Evolutionary conservation across 1,140 invertebrate genomes (phyloP), one percentile per base, ranked within the genome.

Genomic region (Hesperophylax magnus): DNA sequence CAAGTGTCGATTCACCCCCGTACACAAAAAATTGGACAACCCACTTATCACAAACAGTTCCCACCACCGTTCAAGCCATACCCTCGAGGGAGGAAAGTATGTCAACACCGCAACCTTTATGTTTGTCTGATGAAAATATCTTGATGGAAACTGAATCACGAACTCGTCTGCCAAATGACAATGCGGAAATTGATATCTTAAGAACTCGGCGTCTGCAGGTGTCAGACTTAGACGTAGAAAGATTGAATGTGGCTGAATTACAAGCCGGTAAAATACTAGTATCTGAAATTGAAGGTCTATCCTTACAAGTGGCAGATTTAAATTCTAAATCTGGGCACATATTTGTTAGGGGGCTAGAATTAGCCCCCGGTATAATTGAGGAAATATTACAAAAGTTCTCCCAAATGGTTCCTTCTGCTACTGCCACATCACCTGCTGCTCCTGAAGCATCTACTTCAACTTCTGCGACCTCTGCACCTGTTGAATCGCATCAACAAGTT

Each of bases 211-310:
- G 90, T 81, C 86, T 96, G 34, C 93, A 95, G 87, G 92, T 95
- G 0, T 87, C 88, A n/a, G 94, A 96, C 85, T 89, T 96, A 63
- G 94, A 95, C 83, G 95, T 96, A 1, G 94, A 95, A 39, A 91
- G 93, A 80, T 84, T 96, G 31, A 94, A 92, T 83, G 95, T 96
- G 7, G 93, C 93, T 31, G 94, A 95, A 83, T 86, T 96, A 20
- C 93, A 95, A 85, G 94, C 95, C 0, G 93, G 92, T 54, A 95
- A 94, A 86, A 94, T 96, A 69, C 88, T 93, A 18, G 94, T 95
- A 0, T 96, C 95, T 1, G 94, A 96, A 86, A 93, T 96, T 53
- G 94, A 96, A 85, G 93, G 94, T 2, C 90, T 92, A 54, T 92
- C 93, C 5, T 90, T 96, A 81, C 91, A 93, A 56, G 91, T 94